phyloP scores from a whole-genome alignment of 2,113 vertebrate species.

The Dasyurus viverrinus region DNA sequence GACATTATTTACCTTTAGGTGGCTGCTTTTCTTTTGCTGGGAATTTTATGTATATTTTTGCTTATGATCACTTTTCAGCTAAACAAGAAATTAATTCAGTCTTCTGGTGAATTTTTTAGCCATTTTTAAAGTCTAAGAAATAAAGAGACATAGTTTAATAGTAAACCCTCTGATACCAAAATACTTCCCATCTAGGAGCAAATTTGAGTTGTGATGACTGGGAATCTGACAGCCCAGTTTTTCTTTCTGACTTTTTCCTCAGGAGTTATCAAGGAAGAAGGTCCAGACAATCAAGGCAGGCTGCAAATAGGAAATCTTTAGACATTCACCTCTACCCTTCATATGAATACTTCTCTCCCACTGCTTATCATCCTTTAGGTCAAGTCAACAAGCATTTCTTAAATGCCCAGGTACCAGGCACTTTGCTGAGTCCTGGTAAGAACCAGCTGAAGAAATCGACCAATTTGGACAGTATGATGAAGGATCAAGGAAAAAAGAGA shows the following conservation, averaged over 20 bases:
- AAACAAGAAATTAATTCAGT: not conserved
- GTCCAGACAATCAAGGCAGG: not conserved
- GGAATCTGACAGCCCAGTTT: not conserved
- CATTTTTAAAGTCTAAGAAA: not conserved
- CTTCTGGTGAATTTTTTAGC: not conserved
- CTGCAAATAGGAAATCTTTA: not conserved
- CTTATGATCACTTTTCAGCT: not conserved
- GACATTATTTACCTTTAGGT: not conserved
- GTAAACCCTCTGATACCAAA: not conserved
- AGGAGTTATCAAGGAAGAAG: not conserved
- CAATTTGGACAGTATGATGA: not conserved
- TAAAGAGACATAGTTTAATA: not conserved
- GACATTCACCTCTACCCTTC: not conserved
- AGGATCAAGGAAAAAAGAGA: not conserved
- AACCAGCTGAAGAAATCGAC: not conserved
- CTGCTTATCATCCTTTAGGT: not conserved
- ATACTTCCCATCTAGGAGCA: not conserved
- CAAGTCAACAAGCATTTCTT: not conserved
- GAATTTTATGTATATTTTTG: not conserved
- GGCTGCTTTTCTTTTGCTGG: not conserved
- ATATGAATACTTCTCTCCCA: not conserved
- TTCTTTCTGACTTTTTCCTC: not conserved
- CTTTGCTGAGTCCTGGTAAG: not conserved
- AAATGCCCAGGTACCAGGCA: not conserved
- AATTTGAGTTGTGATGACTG: not conserved